Evolutionary conservation across 2,888 invertebrate genomes (phyloP).

Genomic region (Tetropium fuscum): DNA sequence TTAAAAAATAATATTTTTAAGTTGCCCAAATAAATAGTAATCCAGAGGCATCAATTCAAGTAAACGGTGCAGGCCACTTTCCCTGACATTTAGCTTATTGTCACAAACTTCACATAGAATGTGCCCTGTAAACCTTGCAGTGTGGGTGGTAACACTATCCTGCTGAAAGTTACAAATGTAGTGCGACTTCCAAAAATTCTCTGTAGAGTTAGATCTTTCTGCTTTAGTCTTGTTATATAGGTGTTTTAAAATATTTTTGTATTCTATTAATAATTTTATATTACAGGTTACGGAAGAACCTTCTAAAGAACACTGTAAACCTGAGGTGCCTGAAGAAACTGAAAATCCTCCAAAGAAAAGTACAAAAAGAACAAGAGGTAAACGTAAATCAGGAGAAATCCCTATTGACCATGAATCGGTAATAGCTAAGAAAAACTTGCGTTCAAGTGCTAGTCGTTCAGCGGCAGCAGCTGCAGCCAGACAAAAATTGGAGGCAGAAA

Average conservation of each 20-base stretch:
- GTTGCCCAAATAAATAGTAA: too few species aligned
- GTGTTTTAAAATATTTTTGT: not conserved
- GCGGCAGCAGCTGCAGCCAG: slow-evolving; percentile 69
- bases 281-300: slow-evolving; percentile 7
- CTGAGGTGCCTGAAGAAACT: slow-evolving; percentile 38
- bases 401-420: slow-evolving; percentile 70
- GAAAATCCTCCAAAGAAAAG: slow-evolving; percentile 59
- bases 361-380: slow-evolving; percentile 63
- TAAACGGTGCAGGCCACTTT: too few species aligned
- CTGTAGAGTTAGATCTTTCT: too few species aligned
- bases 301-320: slow-evolving; percentile 27
- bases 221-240: too few species aligned
- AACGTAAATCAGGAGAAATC: slow-evolving; percentile 67
- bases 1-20: too few species aligned
- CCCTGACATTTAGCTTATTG: too few species aligned
- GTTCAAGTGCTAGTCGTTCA: slow-evolving; percentile 81
- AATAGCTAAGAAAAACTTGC: slow-evolving; percentile 71
- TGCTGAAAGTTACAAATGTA: too few species aligned
- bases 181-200: too few species aligned
- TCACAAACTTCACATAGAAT: too few species aligned
- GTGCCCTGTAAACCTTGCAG: too few species aligned
- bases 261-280: not conserved
- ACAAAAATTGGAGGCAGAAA: slow-evolving; percentile 65
- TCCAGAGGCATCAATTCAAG: too few species aligned
- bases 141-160: too few species aligned